Evolutionary conservation across 1,140 invertebrate genomes (phyloP), one percentile per base, ranked within the genome.

Genomic region (Cepaea nemoralis): DNA sequence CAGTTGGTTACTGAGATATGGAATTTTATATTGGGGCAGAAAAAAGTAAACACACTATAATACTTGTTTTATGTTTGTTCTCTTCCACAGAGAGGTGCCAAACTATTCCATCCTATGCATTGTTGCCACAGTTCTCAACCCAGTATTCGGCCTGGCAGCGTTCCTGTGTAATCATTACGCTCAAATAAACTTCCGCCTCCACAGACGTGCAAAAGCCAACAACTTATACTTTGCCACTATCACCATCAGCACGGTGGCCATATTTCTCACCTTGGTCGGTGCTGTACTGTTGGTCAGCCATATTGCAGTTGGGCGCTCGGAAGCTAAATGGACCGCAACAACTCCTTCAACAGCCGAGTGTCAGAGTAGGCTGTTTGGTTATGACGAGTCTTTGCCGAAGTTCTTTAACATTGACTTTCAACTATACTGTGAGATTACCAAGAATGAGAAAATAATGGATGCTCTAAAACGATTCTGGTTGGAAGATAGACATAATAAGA

Each of bases 201-300:
- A 63, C 31, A 35, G 27, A 2, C 39, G 24, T 0, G 50, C n/a
- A 6, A 31, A 50, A 16, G 75, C 75, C 31, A 77, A 77, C 75
- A 77, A 77, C 35, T 27, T 77, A 2, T 77, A 77, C 50, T 50
- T 77, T 16, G 48, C 55, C 1, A 40, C 55, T 33, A 77, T 77
- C 50, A 59, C 35, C 48, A 22, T 77, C 48, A 77, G 75, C 75
- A 59, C 75, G 0, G 16, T 45, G 1, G 50, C 37, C 40, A 77
- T 77, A 14, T 77, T 77, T 45, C 33, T 63, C 10, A 77, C 50
- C 31, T 19, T 77, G 42, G 50, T 63, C 16, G 55, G 48, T 19
- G 16, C 50, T 27, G 24, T 24, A 10, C 12, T 77, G 16, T 33
- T 77, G 22, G 33, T 63, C 48, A 40, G 35, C 0, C 75, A 63